Evolutionary conservation across 2,888 invertebrate species (phyloP), one percentile per base, ranked within the genome.

Genomic region (Xestia sexstrigata): DNA sequence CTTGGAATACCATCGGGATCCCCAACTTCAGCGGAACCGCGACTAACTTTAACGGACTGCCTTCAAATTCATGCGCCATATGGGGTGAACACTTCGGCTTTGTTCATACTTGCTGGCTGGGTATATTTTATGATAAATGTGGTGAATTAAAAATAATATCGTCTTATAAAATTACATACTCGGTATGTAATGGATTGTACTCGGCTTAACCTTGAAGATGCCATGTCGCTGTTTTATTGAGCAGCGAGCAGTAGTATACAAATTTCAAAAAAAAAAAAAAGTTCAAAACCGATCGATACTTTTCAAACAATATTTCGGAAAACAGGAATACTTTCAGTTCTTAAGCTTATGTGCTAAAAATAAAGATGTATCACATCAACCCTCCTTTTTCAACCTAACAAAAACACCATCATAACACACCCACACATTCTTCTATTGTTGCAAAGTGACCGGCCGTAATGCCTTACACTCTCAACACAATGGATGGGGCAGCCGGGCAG

Each of bases 21-120:
- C 60, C 42, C 60, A 84, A 84, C 73, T 84, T 75, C 9, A 17
- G 30, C 70, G 63, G n/a, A 74, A 70, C 67, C 65, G 60, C 67
- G 70, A 45, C 78, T 49, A 84, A 84, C 78, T 84, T 84, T 81
- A 84, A 68, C 84, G 68, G 84, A 76, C 81, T 81, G 42, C 78
- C 83, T 81, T 78, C 74, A 81, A 83, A 84, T 84, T 84, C 84
- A 84, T 76, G 84, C 83, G 75, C 84, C 84, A 73, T 78, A 58
- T 63, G 78, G 78, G 78, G 66, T 72, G 52, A 81, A 63, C 81
- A 83, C 69, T 78, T 78, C 13, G 72, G 7, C 60, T 39, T 63
- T 65, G 52, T 70, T 78, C 35, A 55, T 78, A 70, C 60, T 81
- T 68, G 26, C 58, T 55, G 35, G n/a, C 30, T 45, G 45, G 1